Conservation (phyloP, 2,113 vertebrate species). For the Microcebus griseorufus region DNA sequence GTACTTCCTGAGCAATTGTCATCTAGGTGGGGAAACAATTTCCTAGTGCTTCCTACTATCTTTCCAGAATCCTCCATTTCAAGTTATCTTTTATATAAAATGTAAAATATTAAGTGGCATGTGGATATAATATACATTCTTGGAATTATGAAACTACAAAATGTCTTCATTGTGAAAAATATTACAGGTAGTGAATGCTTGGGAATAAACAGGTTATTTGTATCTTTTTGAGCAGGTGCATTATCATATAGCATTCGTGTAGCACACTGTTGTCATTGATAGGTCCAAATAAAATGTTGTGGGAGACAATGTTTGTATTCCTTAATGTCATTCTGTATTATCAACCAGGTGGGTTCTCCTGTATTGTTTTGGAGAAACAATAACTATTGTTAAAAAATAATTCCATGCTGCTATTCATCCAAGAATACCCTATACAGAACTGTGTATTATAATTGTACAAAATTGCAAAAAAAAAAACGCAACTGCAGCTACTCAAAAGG, state of each 20-base stretch:
- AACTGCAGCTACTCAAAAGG: constrained; percentile 49
- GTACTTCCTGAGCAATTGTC: background rate
- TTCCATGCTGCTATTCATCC: background rate
- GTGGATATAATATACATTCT: background rate
- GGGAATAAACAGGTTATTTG: background rate
- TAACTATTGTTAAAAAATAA: constrained; percentile 53
- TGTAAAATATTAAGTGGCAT: background rate
- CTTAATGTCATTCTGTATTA: background rate
- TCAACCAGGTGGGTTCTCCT: constrained; percentile 2
- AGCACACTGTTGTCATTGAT: background rate
- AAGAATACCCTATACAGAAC: background rate
- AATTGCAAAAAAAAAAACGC: background rate
- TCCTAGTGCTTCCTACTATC: background rate
- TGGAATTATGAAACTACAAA: background rate
- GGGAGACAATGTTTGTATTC: background rate
- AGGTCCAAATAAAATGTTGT: background rate
- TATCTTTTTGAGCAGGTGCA: background rate
- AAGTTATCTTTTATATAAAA: background rate
- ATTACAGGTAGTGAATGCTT: background rate
- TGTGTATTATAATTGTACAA: constrained; percentile 52
- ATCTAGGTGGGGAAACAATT: background rate
- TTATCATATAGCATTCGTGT: background rate
- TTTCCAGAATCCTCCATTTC: background rate
- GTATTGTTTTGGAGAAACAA: constrained; percentile 21
- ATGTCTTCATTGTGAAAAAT: background rate